Evolutionary conservation across 2,113 vertebrate genomes (phyloP).

Genomic region (Orthonyx spaldingii): DNA sequence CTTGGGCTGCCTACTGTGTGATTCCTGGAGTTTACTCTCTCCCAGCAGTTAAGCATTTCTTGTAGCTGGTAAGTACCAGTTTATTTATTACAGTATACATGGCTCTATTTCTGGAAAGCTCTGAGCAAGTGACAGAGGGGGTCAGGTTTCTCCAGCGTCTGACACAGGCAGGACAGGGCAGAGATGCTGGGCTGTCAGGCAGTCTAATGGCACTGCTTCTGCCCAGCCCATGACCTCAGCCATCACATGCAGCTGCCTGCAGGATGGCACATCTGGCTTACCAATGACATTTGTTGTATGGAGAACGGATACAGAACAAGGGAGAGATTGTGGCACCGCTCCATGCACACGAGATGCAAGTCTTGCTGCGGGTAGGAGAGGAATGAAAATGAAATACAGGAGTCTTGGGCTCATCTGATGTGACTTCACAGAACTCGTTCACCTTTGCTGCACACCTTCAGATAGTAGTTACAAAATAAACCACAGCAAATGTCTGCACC

Average conservation of each 20-base stretch:
- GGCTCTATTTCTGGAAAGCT: neutral
- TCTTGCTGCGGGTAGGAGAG: neutral
- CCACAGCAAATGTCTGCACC: neutral
- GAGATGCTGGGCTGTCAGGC: neutral
- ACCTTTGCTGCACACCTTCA: neutral
- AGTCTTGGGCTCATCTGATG: neutral
- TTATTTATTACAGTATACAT: neutral
- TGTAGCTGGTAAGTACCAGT: neutral
- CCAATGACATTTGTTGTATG: accelerated
- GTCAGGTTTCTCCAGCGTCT: neutral
- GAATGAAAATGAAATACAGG: neutral
- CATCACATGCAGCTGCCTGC: neutral
- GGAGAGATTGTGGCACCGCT: neutral
- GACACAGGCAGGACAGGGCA: neutral
- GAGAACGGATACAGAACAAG: neutral
- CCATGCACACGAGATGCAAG: neutral
- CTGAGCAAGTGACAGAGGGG: accelerated
- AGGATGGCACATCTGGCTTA: neutral
- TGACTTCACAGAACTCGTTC: neutral
- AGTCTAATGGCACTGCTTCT: neutral
- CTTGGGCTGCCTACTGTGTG: neutral
- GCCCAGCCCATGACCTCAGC: neutral
- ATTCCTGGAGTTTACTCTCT: neutral
- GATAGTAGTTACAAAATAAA: neutral
- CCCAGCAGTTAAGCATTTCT: neutral